Base-by-base conservation (phyloP, 2,797 vertebrate genomes). In the Alauda arvensis region DNA sequence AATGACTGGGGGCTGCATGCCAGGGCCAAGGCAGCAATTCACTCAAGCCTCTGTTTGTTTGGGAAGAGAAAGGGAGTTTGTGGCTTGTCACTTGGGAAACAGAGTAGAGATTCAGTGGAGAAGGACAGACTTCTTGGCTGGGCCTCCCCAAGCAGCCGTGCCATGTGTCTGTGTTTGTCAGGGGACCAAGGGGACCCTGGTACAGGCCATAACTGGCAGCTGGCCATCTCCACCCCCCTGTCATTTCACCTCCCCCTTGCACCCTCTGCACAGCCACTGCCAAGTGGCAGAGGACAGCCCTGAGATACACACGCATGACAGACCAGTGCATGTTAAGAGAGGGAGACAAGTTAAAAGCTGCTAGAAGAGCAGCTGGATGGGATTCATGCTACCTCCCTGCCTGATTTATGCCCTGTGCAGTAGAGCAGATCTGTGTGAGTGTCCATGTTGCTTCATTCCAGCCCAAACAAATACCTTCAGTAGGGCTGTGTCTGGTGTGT, bases 1-100 rank as follows among this genome's bases (percentile, higher is more conserved):
- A 83, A 97, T 96, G 96, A 95, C 92, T 7, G 71, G 72, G 77
- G 76, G 68, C 90, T 95, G 93, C 5, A 28, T 91, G 91, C 61
- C 77, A 77, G 66, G 83, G 57, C 80, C 20, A 15, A 92, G 85
- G 72, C 93, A 85, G 77, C 12, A 56, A 87, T 86, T 96, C 65
- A 26, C 90, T 97, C 92, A 97, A 97, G 90, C 94, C 91, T 83
- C 88, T 90, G 85, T 96, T 97, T 97, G 97, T 97, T 95, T 95
- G 93, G 88, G 87, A 92, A 94, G 88, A 96, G 96, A 97, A 97
- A 94, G 95, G 91, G 95, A 95, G 94, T 95, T 95, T 97, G 96
- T 97, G 94, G 93, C 83, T 69, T 56, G 67, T 88, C 87, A 78
- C 85, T 94, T 68, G 71, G 72, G 88, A 95, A 97, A 97, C 97